These are phyloP conservation scores for Dryocosmus kuriphilus DNA, from an alignment of 2,888 invertebrate species.

Conservation along the genomic window DNA sequence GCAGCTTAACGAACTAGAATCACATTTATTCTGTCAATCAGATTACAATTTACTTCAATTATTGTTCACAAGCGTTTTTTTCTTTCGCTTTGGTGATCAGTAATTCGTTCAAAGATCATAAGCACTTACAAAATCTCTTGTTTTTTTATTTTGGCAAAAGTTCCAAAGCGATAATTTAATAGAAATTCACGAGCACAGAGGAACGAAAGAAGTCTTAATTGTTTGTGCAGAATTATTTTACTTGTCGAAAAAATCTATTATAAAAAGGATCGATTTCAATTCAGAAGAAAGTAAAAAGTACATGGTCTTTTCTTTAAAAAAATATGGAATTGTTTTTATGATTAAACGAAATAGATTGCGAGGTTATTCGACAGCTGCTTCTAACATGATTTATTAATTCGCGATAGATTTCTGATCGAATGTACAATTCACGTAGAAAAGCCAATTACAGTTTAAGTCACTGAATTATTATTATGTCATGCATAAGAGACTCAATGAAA, in stretches of 20 bases:
- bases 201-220: not conserved
- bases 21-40: constrained; percentile 22
- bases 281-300: not conserved
- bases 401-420: not conserved
- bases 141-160: not conserved
- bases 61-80: constrained; percentile 3
- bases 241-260: not conserved
- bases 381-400: not conserved
- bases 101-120: not conserved
- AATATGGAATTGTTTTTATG: not conserved
- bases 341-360: not conserved
- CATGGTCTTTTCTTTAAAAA: not conserved
- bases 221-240: not conserved
- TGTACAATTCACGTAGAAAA: not conserved
- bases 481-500: constrained; percentile 41
- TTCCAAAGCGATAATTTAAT: not conserved
- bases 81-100: not conserved
- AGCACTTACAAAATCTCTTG: not conserved
- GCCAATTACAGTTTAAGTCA: constrained; percentile 6
- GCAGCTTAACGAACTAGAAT: constrained; percentile 23
- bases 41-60: constrained; percentile 14
- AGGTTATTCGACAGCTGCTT: not conserved
- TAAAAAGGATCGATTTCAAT: not conserved
- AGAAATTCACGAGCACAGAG: not conserved
- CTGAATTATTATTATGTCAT: constrained; percentile 41